Percentiles rank a stretch among this genome's conserved stretches.
Evolutionary conservation across 2,888 invertebrate species (phyloP).

Genomic region (Anticlea derivata): DNA sequence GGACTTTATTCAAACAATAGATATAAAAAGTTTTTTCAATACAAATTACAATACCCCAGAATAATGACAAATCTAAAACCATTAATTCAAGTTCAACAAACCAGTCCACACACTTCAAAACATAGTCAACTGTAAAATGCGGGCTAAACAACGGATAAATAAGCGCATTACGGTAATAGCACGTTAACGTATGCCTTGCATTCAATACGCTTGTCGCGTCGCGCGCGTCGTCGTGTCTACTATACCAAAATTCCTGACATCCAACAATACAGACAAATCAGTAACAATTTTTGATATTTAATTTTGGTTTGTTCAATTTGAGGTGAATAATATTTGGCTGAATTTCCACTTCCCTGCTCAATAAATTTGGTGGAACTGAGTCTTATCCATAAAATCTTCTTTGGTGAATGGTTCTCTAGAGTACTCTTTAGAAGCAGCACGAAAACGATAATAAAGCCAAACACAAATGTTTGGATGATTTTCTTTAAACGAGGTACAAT

Average conservation of each 20-base stretch:
- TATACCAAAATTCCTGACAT: no score
- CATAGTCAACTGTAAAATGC: slow-evolving; percentile 20
- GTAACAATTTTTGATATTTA: no score
- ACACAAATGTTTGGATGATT: neutral
- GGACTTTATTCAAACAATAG: neutral
- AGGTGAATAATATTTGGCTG: no score
- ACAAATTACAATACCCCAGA: slow-evolving; percentile 3
- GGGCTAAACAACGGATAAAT: slow-evolving; percentile 24
- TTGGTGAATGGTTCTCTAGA: neutral
- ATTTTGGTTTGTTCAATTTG: no score
- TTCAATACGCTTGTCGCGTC: no score
- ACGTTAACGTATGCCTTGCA: slow-evolving; percentile 1
- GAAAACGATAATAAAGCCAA: slow-evolving; percentile 2
- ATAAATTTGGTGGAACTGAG: no score
- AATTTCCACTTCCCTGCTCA: no score
- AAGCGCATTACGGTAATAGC: slow-evolving; percentile 28
- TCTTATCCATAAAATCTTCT: no score
- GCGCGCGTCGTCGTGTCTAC: no score
- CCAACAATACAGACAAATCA: no score
- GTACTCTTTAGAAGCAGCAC: neutral
- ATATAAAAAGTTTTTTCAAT: neutral
- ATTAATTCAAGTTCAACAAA: slow-evolving; percentile 16
- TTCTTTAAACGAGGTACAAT: slow-evolving; percentile 8
- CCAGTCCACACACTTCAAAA: slow-evolving; percentile 17
- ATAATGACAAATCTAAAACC: neutral